Evolutionary conservation across 30 jellyfish, hydroid and myxozoan genomes (phyloP), one percentile per base, ranked within the genome.

Genomic region (Cassiopea xamachana): DNA sequence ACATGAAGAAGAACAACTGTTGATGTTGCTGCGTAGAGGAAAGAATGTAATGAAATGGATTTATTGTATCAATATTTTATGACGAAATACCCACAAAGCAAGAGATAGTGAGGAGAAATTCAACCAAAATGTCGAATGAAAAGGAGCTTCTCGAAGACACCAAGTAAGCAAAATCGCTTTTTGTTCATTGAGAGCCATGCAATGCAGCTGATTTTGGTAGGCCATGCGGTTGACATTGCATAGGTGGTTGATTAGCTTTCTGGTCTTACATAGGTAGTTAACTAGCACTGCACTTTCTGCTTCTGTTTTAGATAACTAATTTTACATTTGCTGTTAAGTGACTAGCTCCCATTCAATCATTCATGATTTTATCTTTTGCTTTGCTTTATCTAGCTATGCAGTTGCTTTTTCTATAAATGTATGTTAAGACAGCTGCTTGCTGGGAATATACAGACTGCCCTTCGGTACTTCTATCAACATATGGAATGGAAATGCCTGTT

Each of bases 1-100:
- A 71, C 51, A 19, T 19, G 55, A 71, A 71, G 80, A 71, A 71
- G 12, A 14, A 71, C 51, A 71, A 71, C 55, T 71, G 80, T 71
- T 71, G 80, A 71, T 71, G 50, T 18, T 43, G 80, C 15, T 71
- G 58, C 49, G 80, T 10, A 71, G 17, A 19, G 51, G 51, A 43
- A n/a, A 71, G 5, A 1, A 19, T 7, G 51, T 51, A 71, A 71
- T 71, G 47, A 55, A 14, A 6, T 27, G 74, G 43, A 9, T 7
- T 64, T 64, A 55, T 19, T 67, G 7, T n/a, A 71, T 71, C 2
- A 71, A 71, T 71, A 18, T 71, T 71, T 71, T 43, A 71, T 71
- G 39, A 43, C 58, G 39, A 43, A 27, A 2, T 71, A 7, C 51
- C 55, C 80, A 12, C 55, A 71, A 43, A 19, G 50, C 17, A 17